These are phyloP conservation scores for Bos taurus DNA, from an alignment of 2,113 vertebrate species.

Conservation along the genomic window DNA sequence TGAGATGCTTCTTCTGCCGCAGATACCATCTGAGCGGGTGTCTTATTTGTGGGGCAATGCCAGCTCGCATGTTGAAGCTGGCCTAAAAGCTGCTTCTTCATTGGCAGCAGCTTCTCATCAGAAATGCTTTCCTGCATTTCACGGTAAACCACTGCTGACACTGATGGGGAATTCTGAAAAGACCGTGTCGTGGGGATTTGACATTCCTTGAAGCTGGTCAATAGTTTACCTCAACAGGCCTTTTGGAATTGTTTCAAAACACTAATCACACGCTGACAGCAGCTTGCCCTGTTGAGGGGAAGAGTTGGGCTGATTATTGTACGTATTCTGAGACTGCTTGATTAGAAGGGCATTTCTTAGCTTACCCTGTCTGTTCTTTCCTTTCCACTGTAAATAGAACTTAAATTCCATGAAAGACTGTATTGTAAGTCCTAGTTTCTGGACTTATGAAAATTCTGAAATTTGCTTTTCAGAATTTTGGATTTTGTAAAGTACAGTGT, in stretches of 20 bases:
- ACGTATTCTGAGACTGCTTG: neutral
- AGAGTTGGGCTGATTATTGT: neutral
- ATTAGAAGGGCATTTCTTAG: neutral
- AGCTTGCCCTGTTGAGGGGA: neutral
- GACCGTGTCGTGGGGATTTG: neutral
- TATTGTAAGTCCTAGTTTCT: neutral
- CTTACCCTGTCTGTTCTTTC: neutral
- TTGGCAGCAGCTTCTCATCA: neutral
- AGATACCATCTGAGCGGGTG: rapidly evolving
- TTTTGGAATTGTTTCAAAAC: neutral
- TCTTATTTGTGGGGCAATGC: rapidly evolving
- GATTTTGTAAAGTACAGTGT: neutral
- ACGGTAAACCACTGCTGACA: neutral
- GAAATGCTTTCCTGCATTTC: neutral
- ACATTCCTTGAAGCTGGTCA: neutral
- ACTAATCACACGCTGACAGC: neutral
- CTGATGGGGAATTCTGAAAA: neutral
- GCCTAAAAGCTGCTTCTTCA: neutral
- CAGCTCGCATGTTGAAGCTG: neutral
- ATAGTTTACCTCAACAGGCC: neutral
- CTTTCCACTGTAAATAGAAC: neutral
- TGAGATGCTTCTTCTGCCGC: neutral
- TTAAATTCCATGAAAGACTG: neutral
- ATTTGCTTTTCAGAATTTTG: neutral
- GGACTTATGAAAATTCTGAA: neutral